Percentiles rank a stretch among this genome's conserved stretches.
These are phyloP conservation scores for Zaprionus vittiger DNA, from an alignment of 1,140 invertebrate genomes.

Conservation along the genomic window DNA sequence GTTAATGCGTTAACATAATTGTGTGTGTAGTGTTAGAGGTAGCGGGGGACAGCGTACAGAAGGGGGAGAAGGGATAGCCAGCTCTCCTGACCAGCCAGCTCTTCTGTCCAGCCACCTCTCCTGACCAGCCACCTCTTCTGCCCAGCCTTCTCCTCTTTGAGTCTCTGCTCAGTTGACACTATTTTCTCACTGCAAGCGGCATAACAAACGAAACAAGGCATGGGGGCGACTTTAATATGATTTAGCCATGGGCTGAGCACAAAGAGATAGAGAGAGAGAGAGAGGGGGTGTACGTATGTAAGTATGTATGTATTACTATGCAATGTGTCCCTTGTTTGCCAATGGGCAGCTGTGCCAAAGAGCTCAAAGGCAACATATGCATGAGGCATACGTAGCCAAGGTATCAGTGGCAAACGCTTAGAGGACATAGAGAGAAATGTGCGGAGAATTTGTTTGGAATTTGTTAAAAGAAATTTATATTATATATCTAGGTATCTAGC, in stretches of 20 bases:
- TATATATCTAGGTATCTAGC: background rate
- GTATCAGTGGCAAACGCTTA: constrained; percentile 37
- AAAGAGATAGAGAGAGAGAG: too few relatives aligned
- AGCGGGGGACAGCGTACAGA: constrained; percentile 23
- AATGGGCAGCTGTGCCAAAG: constrained; percentile 42
- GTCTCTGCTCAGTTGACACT: constrained; percentile 62
- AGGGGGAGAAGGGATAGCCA: background rate
- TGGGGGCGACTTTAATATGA: constrained; percentile 38
- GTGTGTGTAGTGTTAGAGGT: constrained; percentile 26
- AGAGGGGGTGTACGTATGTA: background rate
- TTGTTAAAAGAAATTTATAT: background rate
- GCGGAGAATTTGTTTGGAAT: background rate
- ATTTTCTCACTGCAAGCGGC: constrained; percentile 52
- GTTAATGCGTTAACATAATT: constrained; percentile 68
- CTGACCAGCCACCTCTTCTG: background rate
- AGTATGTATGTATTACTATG: constrained; percentile 1
- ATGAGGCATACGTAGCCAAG: background rate
- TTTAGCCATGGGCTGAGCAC: constrained; percentile 22
- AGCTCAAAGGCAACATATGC: constrained; percentile 41
- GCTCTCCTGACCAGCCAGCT: too few relatives aligned
- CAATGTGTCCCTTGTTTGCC: constrained; percentile 31
- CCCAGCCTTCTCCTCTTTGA: constrained; percentile 10
- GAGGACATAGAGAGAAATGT: constrained; percentile 24
- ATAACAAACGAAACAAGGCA: constrained; percentile 43
- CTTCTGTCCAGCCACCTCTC: background rate